A percentile compares a stretch with the other conserved stretches of the same genome.
These are phyloP conservation scores for Varecia variegata DNA, from an alignment of 2,797 vertebrate species.

Conservation along the genomic window DNA sequence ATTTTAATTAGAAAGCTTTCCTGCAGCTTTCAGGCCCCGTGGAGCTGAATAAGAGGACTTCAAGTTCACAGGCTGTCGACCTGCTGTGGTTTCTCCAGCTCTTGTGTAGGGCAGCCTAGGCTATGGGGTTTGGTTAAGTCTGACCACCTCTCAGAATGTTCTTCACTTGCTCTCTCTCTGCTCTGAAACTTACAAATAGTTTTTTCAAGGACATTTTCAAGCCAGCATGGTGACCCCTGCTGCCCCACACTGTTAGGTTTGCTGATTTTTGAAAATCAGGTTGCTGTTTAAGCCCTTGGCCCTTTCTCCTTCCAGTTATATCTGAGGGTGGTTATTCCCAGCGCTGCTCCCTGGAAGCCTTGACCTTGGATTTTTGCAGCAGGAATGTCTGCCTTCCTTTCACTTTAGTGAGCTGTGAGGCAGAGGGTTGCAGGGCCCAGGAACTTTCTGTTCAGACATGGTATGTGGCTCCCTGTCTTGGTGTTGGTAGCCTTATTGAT, in stretches of 20 bases:
- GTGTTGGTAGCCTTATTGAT: not conserved
- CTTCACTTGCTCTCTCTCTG: not conserved
- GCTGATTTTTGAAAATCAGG: not conserved
- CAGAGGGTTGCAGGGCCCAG: not conserved
- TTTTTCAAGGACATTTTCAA: not conserved
- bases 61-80: not conserved
- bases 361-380: not conserved
- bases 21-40: not conserved
- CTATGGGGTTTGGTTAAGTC: accelerated
- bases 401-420: not conserved
- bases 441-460: not conserved
- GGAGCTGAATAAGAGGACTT: not conserved
- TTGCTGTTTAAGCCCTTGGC: not conserved
- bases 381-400: not conserved
- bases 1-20: constrained; percentile 8
- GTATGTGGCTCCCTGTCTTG: too few relatives aligned
- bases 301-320: not conserved
- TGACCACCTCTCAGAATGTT: not conserved
- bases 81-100: not conserved
- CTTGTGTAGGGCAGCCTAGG: not conserved
- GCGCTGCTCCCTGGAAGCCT: not conserved
- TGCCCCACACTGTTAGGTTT: not conserved
- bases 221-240: not conserved
- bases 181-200: not conserved
- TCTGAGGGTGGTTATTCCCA: not conserved